A percentile compares a stretch with the other conserved stretches of the same genome.
Evolutionary conservation across 2,888 invertebrate species (phyloP).

Genomic region (Melangyna quadrimaculata): DNA sequence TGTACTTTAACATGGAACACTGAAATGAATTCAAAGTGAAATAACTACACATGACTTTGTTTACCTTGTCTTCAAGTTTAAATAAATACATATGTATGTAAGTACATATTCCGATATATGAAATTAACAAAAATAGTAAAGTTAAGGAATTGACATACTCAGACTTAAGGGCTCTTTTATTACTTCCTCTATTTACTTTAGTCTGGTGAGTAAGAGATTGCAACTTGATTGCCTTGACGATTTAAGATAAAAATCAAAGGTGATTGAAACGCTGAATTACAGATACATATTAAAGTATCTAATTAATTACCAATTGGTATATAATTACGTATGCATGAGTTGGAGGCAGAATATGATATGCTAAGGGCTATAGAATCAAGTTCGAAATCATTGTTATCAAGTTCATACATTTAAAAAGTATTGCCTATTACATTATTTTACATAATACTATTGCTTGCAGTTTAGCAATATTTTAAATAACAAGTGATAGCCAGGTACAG

Average conservation of each 20-base stretch:
- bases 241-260: background rate
- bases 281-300: no score
- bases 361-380: background rate
- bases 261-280: no score
- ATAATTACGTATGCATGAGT: no score
- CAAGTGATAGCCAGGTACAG: no score
- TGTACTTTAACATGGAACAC: background rate
- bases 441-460: no score
- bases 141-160: background rate
- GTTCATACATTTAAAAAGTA: no score
- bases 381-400: no score
- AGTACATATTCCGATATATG: background rate
- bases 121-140: background rate
- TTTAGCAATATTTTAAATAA: no score
- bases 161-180: background rate
- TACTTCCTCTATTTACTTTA: slow-evolving; percentile 6
- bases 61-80: background rate
- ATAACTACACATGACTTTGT: background rate
- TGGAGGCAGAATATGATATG: background rate
- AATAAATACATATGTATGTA: no score
- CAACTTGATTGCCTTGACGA: background rate
- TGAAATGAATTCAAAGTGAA: background rate
- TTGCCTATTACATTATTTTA: no score
- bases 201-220: slow-evolving; percentile 5
- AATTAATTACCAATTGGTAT: no score